Conservation (phyloP, 2,797 vertebrate species). For the Echiichthys vipera region DNA sequence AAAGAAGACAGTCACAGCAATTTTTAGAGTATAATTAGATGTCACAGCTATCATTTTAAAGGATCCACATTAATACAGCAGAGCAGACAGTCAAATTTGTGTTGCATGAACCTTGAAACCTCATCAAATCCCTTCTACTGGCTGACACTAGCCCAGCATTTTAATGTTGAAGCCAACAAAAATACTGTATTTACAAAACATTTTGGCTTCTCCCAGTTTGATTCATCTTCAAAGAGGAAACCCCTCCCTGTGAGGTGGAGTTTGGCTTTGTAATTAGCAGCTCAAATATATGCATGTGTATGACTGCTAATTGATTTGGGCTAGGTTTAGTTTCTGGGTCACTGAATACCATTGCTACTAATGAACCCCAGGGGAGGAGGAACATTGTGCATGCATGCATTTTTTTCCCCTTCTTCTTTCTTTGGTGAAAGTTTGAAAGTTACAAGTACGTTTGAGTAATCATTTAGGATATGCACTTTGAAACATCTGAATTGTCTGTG, state of each 20-base stretch:
- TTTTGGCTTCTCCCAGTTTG: conserved; percentile 53
- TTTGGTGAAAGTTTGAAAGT: conserved; percentile 71
- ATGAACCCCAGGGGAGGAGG: conserved; percentile 81
- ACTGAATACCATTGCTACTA: conserved; percentile 84
- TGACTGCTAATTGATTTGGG: conserved; percentile 80
- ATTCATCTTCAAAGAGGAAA: conserved; percentile 75
- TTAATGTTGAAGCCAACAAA: conserved; percentile 46
- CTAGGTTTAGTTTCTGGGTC: conserved; percentile 85
- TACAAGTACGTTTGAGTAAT: conserved; percentile 60
- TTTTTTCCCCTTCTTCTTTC: conserved; percentile 48
- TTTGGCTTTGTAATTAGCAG: conserved; percentile 77
- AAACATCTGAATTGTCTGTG: conserved; percentile 41
- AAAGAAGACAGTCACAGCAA: background rate
- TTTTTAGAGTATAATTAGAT: background rate
- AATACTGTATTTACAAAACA: conserved; percentile 58
- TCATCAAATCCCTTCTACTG: conserved; percentile 1
- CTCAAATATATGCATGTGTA: conserved; percentile 75
- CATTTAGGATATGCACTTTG: conserved; percentile 46
- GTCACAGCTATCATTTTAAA: conserved; percentile 1
- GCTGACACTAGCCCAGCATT: conserved; percentile 23
- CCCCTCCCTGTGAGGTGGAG: conserved; percentile 70
- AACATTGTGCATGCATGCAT: conserved; percentile 66
- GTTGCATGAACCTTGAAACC: conserved; percentile 24
- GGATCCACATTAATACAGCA: conserved; percentile 9
- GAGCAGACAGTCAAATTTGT: conserved; percentile 18